These are phyloP conservation scores for Pseudorasbora parva DNA, from an alignment of 2,113 vertebrate genomes.

Conservation along the genomic window DNA sequence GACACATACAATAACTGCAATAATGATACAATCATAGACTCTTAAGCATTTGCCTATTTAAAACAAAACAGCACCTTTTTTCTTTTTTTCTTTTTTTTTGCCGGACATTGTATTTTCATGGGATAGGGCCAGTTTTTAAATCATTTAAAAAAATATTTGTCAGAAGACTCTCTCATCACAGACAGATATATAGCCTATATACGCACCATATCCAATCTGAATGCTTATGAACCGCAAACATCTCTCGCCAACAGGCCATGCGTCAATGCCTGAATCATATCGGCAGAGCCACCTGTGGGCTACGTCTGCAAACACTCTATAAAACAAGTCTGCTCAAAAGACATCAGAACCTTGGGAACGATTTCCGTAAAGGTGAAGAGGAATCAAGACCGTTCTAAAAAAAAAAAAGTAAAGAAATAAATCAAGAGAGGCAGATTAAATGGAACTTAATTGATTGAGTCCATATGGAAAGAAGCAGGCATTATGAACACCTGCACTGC, in stretches of 20 bases:
- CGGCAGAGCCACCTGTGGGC: neutral
- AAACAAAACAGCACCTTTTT: no score
- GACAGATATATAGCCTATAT: no score
- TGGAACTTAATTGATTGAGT: slow-evolving; percentile 49
- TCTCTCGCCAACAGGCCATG: neutral
- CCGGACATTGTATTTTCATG: no score
- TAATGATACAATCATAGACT: no score
- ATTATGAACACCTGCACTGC: slow-evolving; percentile 18
- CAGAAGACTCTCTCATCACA: no score
- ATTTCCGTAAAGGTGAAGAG: slow-evolving; percentile 9
- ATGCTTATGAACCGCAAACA: slow-evolving; percentile 2
- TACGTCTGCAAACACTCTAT: neutral
- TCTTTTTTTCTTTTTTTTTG: no score
- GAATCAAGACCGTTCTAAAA: neutral
- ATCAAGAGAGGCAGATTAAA: slow-evolving; percentile 19
- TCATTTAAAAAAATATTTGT: no score
- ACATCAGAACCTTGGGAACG: neutral
- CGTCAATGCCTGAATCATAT: slow-evolving; percentile 37
- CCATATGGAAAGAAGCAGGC: neutral
- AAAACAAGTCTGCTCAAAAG: slow-evolving; percentile 1
- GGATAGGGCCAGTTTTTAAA: no score
- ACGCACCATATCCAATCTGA: neutral
- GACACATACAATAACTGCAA: no score
- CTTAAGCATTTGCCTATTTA: no score
- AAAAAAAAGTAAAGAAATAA: neutral